A percentile compares a stretch with the other conserved stretches of the same genome.
Evolutionary conservation across 64 coral and sea anemone species (phyloP).

Genomic region (Montipora sp.): DNA sequence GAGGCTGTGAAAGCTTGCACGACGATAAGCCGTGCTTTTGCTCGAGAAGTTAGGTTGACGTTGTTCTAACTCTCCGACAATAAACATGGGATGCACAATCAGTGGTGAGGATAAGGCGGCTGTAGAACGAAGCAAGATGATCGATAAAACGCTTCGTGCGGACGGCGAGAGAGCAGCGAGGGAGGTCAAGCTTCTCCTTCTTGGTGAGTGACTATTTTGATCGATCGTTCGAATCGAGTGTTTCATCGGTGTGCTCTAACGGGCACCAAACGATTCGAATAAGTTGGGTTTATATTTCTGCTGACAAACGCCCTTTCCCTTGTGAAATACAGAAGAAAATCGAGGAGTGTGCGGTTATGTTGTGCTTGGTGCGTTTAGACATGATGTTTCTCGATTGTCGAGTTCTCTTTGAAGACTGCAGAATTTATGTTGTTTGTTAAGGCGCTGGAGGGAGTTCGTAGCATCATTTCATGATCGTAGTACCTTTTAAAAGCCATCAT

Average conservation of each 20-base stretch:
- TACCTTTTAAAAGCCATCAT: constrained; percentile 50
- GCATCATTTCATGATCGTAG: constrained; percentile 63
- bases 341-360: not conserved
- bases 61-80: constrained; percentile 40
- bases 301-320: too few species aligned
- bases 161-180: constrained; percentile 97
- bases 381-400: not conserved
- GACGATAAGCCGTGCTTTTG: constrained; percentile 28
- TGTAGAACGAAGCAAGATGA: constrained; percentile 98
- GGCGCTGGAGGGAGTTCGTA: not conserved
- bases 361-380: not conserved
- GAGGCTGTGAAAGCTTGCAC: constrained; percentile 63
- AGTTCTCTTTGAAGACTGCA: constrained; percentile 28
- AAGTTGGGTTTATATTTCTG: constrained; percentile 5
- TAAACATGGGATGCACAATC: constrained; percentile 96
- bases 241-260: not conserved
- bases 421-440: constrained; percentile 8
- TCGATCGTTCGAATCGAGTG: constrained; percentile 4
- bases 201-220: constrained; percentile 74
- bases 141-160: constrained; percentile 99
- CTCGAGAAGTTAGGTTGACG: constrained; percentile 30
- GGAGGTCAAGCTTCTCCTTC: constrained; percentile 92
- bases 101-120: constrained; percentile 99
- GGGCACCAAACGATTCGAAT: constrained; percentile 2
- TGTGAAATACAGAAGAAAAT: not conserved